Conservation (phyloP, 2,888 invertebrate species). For the Chymomyza fuscimana region DNA sequence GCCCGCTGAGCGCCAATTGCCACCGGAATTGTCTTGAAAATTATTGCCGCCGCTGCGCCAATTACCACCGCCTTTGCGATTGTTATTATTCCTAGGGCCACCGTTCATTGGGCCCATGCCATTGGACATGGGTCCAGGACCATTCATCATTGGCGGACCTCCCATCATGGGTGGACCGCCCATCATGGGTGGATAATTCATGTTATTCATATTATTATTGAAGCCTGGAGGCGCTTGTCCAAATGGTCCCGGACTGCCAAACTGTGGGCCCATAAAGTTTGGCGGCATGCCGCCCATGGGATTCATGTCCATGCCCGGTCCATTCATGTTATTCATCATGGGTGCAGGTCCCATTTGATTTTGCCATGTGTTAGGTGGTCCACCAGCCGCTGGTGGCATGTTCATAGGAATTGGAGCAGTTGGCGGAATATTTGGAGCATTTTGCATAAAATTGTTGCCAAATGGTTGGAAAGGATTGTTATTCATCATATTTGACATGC, state of each 20-base stretch:
- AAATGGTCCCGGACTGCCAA: slow-evolving; percentile 48
- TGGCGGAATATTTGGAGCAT: slow-evolving; percentile 28
- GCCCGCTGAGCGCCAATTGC: slow-evolving; percentile 82
- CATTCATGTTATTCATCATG: slow-evolving; percentile 63
- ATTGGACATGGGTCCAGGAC: slow-evolving; percentile 70
- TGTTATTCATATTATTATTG: slow-evolving; percentile 63
- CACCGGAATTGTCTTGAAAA: slow-evolving; percentile 70
- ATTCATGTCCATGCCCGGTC: slow-evolving; percentile 50
- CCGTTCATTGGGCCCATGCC: slow-evolving; percentile 66
- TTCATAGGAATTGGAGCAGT: slow-evolving; percentile 35
- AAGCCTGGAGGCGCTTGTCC: slow-evolving; percentile 45
- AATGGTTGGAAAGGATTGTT: slow-evolving; percentile 74
- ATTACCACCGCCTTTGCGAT: slow-evolving; percentile 64
- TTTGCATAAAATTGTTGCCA: slow-evolving; percentile 42
- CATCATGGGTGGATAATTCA: slow-evolving; percentile 65
- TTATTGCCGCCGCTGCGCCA: slow-evolving; percentile 78
- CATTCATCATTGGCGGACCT: slow-evolving; percentile 57
- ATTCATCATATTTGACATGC: slow-evolving; percentile 44
- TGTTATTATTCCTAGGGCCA: slow-evolving; percentile 48
- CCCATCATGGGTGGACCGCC: slow-evolving; percentile 59
- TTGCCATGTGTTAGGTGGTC: slow-evolving; percentile 57
- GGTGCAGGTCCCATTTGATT: slow-evolving; percentile 52
- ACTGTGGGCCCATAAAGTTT: slow-evolving; percentile 55
- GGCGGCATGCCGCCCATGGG: slow-evolving; percentile 45
- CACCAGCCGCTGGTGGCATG: slow-evolving; percentile 32